Evolutionary conservation across 2,113 vertebrate species (phyloP), one percentile per base, ranked within the genome.

Genomic region (Shinisaurus crocodilurus): DNA sequence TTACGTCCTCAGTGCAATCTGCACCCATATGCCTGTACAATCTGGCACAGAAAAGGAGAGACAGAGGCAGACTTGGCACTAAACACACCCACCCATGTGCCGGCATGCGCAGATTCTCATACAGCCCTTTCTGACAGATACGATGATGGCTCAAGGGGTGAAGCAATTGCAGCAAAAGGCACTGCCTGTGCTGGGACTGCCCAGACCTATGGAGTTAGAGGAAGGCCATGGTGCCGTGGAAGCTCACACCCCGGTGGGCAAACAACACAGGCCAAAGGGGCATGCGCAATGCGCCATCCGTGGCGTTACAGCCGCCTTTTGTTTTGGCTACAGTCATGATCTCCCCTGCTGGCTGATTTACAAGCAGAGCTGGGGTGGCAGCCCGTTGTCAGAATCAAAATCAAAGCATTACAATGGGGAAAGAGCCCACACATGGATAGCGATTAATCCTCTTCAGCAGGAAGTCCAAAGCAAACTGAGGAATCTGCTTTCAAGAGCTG

Each of bases 271-370:
- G 20, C 3, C 57, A n/a, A 88, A 87, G 60, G 81, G 6, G 48
- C 0, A n/a, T n/a, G n/a, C n/a, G n/a, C n/a, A n/a, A 0, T 1
- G 23, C 43, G 0, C 40, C 37, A 16, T 1, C 34, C 15, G 5
- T 10, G 32, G 84, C 13, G 0, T 60, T 45, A 8, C 34, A 34
- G 6, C 76, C 12, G 20, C 6, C 54, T 76, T 57, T 45, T 29
- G 32, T 75, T 76, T 60, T 60, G 81, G 81, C 20, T 83, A 13
- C 40, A 50, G 57, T 43, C 25, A 23, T 12, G 15, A 57, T 16
- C 18, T 8, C 27, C 80, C 77, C 50, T 1, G 54, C 25, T 40
- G 74, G 57, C 20, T 65, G 60, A 29, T 79, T 60, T 37, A 25
- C 6, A 43, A 69, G 87, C n/a, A 79, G 23, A 34, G 0, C 65